phyloP scores from a whole-genome alignment of 2,888 invertebrate species.

The Hydrotaea cyrtoneurina region DNA sequence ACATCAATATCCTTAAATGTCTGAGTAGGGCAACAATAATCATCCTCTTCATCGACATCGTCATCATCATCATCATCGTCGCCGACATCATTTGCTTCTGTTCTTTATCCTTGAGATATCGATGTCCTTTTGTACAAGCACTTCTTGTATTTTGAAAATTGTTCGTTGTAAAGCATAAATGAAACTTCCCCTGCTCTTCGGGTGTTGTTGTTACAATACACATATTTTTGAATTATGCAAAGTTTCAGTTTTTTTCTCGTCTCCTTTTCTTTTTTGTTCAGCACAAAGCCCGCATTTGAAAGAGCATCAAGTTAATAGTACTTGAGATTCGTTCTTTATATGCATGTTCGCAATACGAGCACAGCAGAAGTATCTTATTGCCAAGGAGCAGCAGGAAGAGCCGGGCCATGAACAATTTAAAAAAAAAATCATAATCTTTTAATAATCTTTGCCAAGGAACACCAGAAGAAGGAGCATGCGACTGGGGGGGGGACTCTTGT shows the following conservation, averaged over 20 bases:
- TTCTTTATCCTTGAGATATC: slow-evolving; percentile 72
- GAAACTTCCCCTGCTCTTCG: slow-evolving; percentile 61
- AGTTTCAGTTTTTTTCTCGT: slow-evolving; percentile 63
- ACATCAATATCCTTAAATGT: slow-evolving; percentile 67
- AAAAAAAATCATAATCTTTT: slow-evolving; percentile 49
- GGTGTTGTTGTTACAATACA: slow-evolving; percentile 51
- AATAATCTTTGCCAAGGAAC: slow-evolving; percentile 24
- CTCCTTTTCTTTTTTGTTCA: slow-evolving; percentile 58
- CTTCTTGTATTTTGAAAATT: slow-evolving; percentile 68
- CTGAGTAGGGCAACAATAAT: slow-evolving; percentile 63
- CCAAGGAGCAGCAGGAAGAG: slow-evolving; percentile 7
- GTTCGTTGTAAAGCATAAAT: slow-evolving; percentile 43
- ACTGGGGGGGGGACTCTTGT: too few relatives aligned
- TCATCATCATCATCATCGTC: too few relatives aligned
- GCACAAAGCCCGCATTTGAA: slow-evolving; percentile 61
- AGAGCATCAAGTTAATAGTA: slow-evolving; percentile 68
- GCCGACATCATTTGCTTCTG: slow-evolving; percentile 40
- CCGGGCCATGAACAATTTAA: slow-evolving; percentile 17
- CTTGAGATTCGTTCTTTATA: slow-evolving; percentile 56
- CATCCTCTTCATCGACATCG: slow-evolving; percentile 66
- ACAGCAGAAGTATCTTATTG: slow-evolving; percentile 62
- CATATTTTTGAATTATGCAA: slow-evolving; percentile 64
- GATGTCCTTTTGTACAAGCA: slow-evolving; percentile 77
- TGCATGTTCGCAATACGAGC: slow-evolving; percentile 9
- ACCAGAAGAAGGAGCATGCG: neutral